Base-by-base conservation (phyloP, 2,797 vertebrate species). In the Zenarchopterus dispar region DNA sequence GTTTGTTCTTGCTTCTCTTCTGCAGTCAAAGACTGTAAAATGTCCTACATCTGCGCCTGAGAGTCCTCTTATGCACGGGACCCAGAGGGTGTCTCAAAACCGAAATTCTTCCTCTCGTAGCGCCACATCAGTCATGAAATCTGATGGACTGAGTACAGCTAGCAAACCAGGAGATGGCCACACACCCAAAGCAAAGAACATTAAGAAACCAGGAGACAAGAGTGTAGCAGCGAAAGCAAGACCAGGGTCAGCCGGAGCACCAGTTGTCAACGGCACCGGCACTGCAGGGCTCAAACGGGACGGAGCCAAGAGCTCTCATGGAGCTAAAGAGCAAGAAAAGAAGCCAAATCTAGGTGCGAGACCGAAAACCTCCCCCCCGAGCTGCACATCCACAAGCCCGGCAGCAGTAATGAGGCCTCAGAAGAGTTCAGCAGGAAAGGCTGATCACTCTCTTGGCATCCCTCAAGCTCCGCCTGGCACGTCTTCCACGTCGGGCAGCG, bases 71-170 rank as follows among this genome's bases (percentile, higher is more conserved):
- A 91, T 89, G 68, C 90, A 64, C 76, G 90, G 84, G 86, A 91
- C 86, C 62, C 77, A 74, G 74, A 89, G 84, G 78, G 85, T 62
- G 73, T 76, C 81, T 46, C 73, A 85, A 78, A 81, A 84, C 78
- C 4, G 74, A 64, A 86, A 83, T 63, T 65, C 83, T 23, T 82
- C 84, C 80, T 75, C 84, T 72, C 73, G 56, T 74, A 75, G 85
- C 60, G 80, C 83, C 55, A 68, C 88, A 75, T 84, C 88, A 74
- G 84, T 89, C 93, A 99, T 99, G 97, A 99, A 98, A 94, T 98
- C 97, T n/a, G 97, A 99, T 91, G 94, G 93, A 73, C 89, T 97
- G 84, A 95, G 93, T 73, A 90, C 95, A 52, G 93, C 92, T 60
- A 93, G 75, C 82, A 97, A 95, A 89, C 65, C 90, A 51, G 90